Evolutionary conservation across 2,888 invertebrate genomes (phyloP).

Genomic region (Trachelus iudaicus): DNA sequence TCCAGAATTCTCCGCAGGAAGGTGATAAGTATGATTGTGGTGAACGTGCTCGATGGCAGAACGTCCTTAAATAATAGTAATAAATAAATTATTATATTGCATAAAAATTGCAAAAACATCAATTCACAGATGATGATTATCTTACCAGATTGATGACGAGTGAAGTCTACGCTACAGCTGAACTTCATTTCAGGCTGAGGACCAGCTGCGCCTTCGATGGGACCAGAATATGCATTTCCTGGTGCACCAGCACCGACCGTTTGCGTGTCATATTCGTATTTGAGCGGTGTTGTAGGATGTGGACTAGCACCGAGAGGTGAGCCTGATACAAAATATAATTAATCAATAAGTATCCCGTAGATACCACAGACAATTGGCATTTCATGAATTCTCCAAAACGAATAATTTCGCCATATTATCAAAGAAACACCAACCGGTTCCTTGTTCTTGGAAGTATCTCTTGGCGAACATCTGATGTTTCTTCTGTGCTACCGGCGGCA

Average conservation of each 20-base stretch:
- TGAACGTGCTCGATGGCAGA: conserved; percentile 75
- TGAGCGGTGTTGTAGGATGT: conserved; percentile 64
- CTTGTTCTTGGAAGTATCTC: conserved; percentile 79
- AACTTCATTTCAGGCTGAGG: conserved; percentile 75
- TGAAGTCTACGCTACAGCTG: conserved; percentile 77
- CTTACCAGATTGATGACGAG: conserved; percentile 65
- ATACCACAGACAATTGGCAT: neutral
- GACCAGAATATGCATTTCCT: conserved; percentile 62
- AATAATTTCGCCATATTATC: conserved; percentile 1
- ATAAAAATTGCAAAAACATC: neutral
- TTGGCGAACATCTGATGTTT: conserved; percentile 95
- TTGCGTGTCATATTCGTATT: conserved; percentile 68
- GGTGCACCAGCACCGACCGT: conserved; percentile 59
- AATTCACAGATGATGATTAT: conserved; percentile 6
- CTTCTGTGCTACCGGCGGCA: conserved; percentile 82
- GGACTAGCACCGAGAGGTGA: conserved; percentile 53
- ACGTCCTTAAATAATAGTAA: conserved; percentile 47
- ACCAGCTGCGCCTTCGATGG: conserved; percentile 67
- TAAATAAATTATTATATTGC: conserved; percentile 9
- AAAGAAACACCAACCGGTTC: conserved; percentile 42
- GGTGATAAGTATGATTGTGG: conserved; percentile 90
- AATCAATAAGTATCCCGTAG: neutral
- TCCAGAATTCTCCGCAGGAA: conserved; percentile 77
- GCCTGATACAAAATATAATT: conserved; percentile 33
- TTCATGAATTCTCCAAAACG: neutral